Percentiles rank a stretch among this genome's conserved stretches.
These are phyloP conservation scores for Chaenogobius annularis DNA, from an alignment of 2,113 vertebrate species.

Conservation along the genomic window DNA sequence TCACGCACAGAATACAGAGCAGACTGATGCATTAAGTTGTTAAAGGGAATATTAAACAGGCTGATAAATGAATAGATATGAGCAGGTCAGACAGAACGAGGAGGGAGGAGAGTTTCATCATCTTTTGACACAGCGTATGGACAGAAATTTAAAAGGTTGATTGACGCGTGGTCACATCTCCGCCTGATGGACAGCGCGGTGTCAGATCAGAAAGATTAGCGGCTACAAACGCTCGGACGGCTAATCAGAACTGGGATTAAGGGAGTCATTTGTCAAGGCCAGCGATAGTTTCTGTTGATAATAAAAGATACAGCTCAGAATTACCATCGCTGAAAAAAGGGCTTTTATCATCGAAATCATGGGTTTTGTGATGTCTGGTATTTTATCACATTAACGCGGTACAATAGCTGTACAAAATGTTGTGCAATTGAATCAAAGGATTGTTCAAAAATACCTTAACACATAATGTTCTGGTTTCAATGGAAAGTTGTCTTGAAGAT, in stretches of 20 bases:
- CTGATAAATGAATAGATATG: slow-evolving; percentile 34
- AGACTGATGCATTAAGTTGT: slow-evolving; percentile 34
- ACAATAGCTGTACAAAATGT: background rate
- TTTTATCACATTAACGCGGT: slow-evolving; percentile 3
- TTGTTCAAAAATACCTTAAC: background rate
- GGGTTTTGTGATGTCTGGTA: background rate
- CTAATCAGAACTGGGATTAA: slow-evolving; percentile 42
- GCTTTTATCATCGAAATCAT: background rate
- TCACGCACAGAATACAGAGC: slow-evolving; percentile 40
- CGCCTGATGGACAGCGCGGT: slow-evolving; percentile 17
- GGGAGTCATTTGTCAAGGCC: slow-evolving; percentile 27
- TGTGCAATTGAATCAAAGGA: background rate
- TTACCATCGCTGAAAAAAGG: slow-evolving; percentile 3
- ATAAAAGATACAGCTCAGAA: slow-evolving; percentile 10
- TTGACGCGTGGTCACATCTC: slow-evolving; percentile 21
- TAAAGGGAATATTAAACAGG: slow-evolving; percentile 44
- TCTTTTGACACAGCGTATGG: background rate
- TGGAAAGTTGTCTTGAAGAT: background rate
- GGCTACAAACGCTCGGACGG: slow-evolving; percentile 22
- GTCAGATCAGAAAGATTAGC: slow-evolving; percentile 32
- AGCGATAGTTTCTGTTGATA: slow-evolving; percentile 29
- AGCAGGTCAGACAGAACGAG: background rate
- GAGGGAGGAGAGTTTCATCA: background rate
- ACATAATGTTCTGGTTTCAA: slow-evolving; percentile 1
- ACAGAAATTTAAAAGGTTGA: slow-evolving; percentile 22